Evolutionary conservation across 2,888 invertebrate genomes (phyloP).

Genomic region (Drosophila meridiana): DNA sequence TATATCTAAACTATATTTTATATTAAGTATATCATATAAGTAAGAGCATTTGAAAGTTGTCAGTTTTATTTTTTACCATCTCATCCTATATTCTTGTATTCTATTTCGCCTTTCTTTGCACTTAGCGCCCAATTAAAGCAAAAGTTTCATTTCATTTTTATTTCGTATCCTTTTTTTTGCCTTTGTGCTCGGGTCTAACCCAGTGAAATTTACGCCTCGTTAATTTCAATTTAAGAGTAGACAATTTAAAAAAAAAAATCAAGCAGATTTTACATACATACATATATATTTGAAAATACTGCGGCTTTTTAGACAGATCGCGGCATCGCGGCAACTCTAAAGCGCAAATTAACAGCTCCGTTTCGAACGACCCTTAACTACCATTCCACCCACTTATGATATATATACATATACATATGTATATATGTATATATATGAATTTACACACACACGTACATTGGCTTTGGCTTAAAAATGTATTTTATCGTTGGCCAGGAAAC

Average conservation of each 20-base stretch:
- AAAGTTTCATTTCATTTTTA: constrained; percentile 65
- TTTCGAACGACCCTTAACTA: constrained; percentile 44
- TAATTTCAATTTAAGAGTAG: constrained; percentile 82
- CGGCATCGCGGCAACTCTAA: constrained; percentile 45
- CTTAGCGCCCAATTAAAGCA: constrained; percentile 77
- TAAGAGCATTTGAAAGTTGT: constrained; percentile 10
- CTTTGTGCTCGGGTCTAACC: constrained; percentile 39
- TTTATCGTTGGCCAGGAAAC: constrained; percentile 80
- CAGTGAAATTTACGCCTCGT: constrained; percentile 78
- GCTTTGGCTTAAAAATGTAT: constrained; percentile 77
- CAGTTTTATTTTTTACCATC: not conserved
- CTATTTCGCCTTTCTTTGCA: constrained; percentile 41
- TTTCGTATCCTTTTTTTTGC: constrained; percentile 52
- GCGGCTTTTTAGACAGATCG: constrained; percentile 34
- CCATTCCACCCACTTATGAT: constrained; percentile 23
- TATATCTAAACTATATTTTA: not conserved
- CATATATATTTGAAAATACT: constrained; percentile 17
- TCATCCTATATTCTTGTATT: not conserved
- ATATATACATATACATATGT: not conserved
- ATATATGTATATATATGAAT: not conserved
- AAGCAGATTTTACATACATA: constrained; percentile 12
- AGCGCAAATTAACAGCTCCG: constrained; percentile 74
- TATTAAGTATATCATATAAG: not conserved
- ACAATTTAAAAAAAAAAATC: constrained; percentile 64
- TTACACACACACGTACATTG: constrained; percentile 43